Conservation (phyloP, 2,888 invertebrate genomes). For the Dryadula phaetusa region DNA sequence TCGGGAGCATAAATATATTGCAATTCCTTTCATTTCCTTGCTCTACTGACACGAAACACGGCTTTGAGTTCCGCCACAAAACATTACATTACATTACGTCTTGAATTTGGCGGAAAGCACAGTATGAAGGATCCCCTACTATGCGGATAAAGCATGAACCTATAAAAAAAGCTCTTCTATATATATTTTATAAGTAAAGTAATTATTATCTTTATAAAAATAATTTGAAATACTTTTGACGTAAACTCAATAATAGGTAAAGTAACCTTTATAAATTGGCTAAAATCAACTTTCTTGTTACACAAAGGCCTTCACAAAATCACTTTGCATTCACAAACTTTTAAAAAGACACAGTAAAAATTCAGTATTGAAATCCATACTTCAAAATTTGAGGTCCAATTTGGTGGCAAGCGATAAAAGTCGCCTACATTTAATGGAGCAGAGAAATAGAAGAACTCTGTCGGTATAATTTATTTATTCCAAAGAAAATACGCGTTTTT, state of each 20-base stretch:
- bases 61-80: too few relatives aligned
- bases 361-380: conserved; percentile 80
- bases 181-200: too few relatives aligned
- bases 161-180: too few relatives aligned
- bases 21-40: too few relatives aligned
- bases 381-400: conserved; percentile 73
- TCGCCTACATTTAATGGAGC: conserved; percentile 70
- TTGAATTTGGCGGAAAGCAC: too few relatives aligned
- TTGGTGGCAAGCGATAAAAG: conserved; percentile 74
- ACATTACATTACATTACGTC: too few relatives aligned
- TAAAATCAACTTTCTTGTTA: conserved; percentile 19
- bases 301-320: conserved; percentile 4
- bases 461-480: conserved; percentile 77
- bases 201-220: too few relatives aligned
- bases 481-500: conserved; percentile 71
- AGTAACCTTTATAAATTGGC: background rate
- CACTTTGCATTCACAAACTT: conserved; percentile 34
- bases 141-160: too few relatives aligned
- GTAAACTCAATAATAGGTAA: background rate
- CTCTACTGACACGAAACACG: too few relatives aligned
- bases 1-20: too few relatives aligned
- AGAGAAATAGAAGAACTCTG: conserved; percentile 70
- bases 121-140: too few relatives aligned
- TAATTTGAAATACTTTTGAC: too few relatives aligned
- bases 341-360: conserved; percentile 68